Percentiles rank a stretch among this genome's conserved stretches.
Evolutionary conservation across 2,113 vertebrate species (phyloP).

Genomic region (Bothrops jararaca): DNA sequence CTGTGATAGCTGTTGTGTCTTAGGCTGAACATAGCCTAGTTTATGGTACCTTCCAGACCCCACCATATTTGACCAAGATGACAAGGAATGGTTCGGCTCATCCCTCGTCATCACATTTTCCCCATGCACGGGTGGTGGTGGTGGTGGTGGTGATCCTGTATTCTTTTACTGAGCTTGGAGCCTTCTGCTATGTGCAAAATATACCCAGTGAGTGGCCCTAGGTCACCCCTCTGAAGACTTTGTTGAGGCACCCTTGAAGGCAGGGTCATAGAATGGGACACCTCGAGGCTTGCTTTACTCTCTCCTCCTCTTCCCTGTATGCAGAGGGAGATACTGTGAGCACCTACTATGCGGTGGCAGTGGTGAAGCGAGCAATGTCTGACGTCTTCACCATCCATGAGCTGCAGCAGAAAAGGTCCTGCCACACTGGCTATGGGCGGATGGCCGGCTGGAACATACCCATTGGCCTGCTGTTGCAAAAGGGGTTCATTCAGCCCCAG

Average conservation of each 20-base stretch:
- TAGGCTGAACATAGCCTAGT: neutral
- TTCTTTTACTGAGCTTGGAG: neutral
- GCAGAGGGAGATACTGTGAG: conserved; percentile 72
- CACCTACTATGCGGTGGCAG: conserved; percentile 83
- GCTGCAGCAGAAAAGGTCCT: conserved; percentile 81
- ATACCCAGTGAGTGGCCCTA: neutral
- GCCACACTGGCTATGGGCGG: conserved; percentile 82
- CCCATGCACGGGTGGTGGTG: neutral
- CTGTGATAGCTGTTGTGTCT: neutral
- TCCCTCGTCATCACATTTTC: neutral
- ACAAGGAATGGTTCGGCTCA: neutral
- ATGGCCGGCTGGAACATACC: conserved; percentile 89
- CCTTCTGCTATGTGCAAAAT: neutral
- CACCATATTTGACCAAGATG: neutral
- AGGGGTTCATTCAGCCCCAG: conserved; percentile 75
- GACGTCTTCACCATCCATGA: conserved; percentile 77
- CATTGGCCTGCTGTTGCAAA: conserved; percentile 75
- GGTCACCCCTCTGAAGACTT: neutral
- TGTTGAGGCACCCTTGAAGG: neutral
- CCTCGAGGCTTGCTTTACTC: neutral
- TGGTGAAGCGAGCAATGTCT: conserved; percentile 74
- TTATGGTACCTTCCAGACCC: neutral
- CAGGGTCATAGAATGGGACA: no score
- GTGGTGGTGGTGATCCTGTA: neutral
- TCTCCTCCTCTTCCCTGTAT: neutral